These are phyloP conservation scores for Hydra vulgaris DNA, from an alignment of 30 jellyfish, hydroid and myxozoan species.

Conservation along the genomic window DNA sequence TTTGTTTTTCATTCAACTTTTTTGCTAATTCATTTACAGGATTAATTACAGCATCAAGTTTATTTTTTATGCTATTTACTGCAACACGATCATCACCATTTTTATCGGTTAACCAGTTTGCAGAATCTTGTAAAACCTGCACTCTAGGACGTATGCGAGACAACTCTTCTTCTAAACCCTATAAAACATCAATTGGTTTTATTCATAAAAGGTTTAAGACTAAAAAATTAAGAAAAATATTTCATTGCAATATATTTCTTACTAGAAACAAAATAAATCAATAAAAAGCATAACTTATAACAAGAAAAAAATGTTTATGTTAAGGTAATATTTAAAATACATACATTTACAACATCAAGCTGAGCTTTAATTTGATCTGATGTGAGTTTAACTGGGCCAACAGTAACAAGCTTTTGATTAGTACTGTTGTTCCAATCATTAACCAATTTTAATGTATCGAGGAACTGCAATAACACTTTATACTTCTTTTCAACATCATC, in stretches of 20 bases:
- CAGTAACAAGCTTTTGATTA: slow-evolving; percentile 31
- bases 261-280: too few species aligned
- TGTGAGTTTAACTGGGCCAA: slow-evolving; percentile 40
- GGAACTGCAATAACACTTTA: slow-evolving; percentile 48
- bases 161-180: slow-evolving; percentile 67
- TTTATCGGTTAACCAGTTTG: slow-evolving; percentile 55
- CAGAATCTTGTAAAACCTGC: slow-evolving; percentile 70
- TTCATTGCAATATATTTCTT: too few species aligned
- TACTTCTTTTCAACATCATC: slow-evolving; percentile 52
- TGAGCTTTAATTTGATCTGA: slow-evolving; percentile 69
- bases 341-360: slow-evolving; percentile 40
- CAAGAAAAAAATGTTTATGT: too few species aligned
- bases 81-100: slow-evolving; percentile 52
- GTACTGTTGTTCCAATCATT: slow-evolving; percentile 30
- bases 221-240: neutral
- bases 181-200: neutral
- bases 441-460: slow-evolving; percentile 35
- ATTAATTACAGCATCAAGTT: slow-evolving; percentile 35
- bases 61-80: slow-evolving; percentile 28
- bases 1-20: slow-evolving; percentile 70
- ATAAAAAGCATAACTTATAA: too few species aligned
- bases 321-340: too few species aligned
- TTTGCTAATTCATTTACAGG: slow-evolving; percentile 64
- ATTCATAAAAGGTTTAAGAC: neutral
- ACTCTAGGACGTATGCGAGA: slow-evolving; percentile 56